Evolutionary conservation across 2,797 vertebrate species (phyloP).

Genomic region (Cygnus olor): DNA sequence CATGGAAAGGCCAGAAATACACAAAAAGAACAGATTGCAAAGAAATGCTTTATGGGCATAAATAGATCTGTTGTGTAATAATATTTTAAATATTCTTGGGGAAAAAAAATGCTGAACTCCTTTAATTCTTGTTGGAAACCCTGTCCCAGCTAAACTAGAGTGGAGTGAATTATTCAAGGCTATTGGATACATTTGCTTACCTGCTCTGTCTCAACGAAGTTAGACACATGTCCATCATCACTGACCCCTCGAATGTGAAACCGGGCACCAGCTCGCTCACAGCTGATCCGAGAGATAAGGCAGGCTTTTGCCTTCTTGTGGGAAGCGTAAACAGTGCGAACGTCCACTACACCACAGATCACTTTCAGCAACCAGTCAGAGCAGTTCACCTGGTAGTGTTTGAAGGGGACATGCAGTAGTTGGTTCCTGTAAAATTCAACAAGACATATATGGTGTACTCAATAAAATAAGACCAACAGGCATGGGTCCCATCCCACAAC

Average conservation of each 20-base stretch:
- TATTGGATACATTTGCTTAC: slow-evolving; percentile 49
- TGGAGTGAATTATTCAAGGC: slow-evolving; percentile 26
- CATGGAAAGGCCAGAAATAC: neutral
- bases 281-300: slow-evolving; percentile 83
- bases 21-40: neutral
- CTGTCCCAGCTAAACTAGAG: neutral
- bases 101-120: neutral
- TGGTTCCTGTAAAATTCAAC: slow-evolving; percentile 78
- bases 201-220: slow-evolving; percentile 85
- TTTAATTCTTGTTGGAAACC: neutral
- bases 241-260: slow-evolving; percentile 79
- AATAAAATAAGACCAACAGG: neutral
- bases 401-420: slow-evolving; percentile 78
- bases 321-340: slow-evolving; percentile 82
- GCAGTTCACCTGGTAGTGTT: slow-evolving; percentile 82
- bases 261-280: slow-evolving; percentile 74
- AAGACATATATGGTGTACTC: neutral
- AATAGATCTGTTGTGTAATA: neutral
- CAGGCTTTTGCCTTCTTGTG: slow-evolving; percentile 84
- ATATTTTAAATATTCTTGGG: neutral
- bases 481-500: neutral
- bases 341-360: slow-evolving; percentile 80
- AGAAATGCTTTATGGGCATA: neutral
- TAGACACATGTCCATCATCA: slow-evolving; percentile 82
- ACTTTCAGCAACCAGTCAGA: slow-evolving; percentile 83